A percentile compares a stretch with the other conserved stretches of the same genome.
Evolutionary conservation across 2,113 vertebrate species (phyloP).

Genomic region (Zingel zingel): DNA sequence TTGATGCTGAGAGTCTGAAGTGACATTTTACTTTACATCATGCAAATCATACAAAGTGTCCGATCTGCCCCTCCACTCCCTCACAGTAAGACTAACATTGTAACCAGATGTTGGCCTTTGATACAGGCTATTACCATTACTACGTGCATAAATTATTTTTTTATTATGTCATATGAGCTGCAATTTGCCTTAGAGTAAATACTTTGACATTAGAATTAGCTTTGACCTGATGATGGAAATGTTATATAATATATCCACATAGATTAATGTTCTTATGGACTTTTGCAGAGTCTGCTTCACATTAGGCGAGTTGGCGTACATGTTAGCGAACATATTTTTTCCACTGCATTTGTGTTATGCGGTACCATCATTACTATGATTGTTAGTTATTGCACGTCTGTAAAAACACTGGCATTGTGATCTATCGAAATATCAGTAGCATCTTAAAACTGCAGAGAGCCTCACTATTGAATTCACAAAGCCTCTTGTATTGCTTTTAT

Average conservation of each 20-base stretch:
- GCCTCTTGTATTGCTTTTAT: constrained; percentile 2
- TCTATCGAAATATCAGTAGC: constrained; percentile 25
- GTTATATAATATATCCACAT: constrained; percentile 49
- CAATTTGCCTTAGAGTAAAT: constrained; percentile 40
- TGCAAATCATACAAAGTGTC: neutral
- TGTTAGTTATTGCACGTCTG: constrained; percentile 12
- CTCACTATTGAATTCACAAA: constrained; percentile 3
- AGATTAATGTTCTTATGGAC: constrained; percentile 44
- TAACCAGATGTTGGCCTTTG: constrained; percentile 36
- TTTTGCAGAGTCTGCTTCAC: constrained; percentile 14
- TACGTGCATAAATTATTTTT: constrained; percentile 11
- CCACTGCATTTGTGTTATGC: neutral
- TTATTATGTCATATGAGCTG: constrained; percentile 42
- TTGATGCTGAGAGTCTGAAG: neutral
- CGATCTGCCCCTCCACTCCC: neutral
- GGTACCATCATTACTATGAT: neutral
- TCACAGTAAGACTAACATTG: neutral
- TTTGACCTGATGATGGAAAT: constrained; percentile 53
- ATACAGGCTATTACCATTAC: constrained; percentile 14
- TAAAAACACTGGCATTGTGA: neutral
- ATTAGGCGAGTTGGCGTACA: neutral
- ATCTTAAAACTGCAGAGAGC: constrained; percentile 22
- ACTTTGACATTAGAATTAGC: constrained; percentile 40
- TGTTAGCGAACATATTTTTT: constrained; percentile 8
- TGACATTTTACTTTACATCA: neutral